Base-by-base conservation (phyloP, 2,113 vertebrate genomes). In the Halcyon senegalensis region DNA sequence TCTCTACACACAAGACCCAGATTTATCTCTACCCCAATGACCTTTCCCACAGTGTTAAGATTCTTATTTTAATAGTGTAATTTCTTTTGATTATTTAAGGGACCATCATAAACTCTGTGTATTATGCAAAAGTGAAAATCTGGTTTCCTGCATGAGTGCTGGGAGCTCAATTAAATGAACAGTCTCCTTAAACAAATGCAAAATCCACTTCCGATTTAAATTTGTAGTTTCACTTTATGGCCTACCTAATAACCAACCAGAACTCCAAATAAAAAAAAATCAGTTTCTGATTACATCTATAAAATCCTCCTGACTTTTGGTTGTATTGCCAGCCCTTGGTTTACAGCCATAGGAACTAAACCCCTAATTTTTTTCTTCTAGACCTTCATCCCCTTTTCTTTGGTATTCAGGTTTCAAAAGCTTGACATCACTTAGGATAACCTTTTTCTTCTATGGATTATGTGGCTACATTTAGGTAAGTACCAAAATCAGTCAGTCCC, bases 41-140 rank as follows among this genome's bases (percentile, higher is more conserved):
- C 84, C 53, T 79, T 79, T 74, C 16, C 10, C 33, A n/a, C 23
- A 31, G 13, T 66, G 44, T 35, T 85, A 79, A 92, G 68, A 76
- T 85, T 73, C 55, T 86, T 88, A 67, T 48, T 95, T 90, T 33
- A 77, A 18, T 95, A 86, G 24, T 84, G 50, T 60, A 70, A 90
- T 88, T 90, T 88, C n/a, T 75, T 91, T 43, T 86, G 55, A 80
- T 75, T 81, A 64, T 92, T 83, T 92, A 92, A 88, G n/a, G 43
- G 59, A 43, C 18, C 10, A 37, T 53, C 41, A 76, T 70, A 88
- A 91, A 59, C 5, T 20, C 9, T 14, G 6, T 30, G 3, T 66
- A 21, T 66, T 80, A 76, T 13, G 16, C 46, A 83, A 53, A 93
- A 93, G 13, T 77, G 37, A 73, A 78, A 74, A 91, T 4, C 37